A percentile compares a stretch with the other conserved stretches of the same genome.
Evolutionary conservation across 1,140 invertebrate genomes (phyloP).

Genomic region (Alviniconcha marisindica): DNA sequence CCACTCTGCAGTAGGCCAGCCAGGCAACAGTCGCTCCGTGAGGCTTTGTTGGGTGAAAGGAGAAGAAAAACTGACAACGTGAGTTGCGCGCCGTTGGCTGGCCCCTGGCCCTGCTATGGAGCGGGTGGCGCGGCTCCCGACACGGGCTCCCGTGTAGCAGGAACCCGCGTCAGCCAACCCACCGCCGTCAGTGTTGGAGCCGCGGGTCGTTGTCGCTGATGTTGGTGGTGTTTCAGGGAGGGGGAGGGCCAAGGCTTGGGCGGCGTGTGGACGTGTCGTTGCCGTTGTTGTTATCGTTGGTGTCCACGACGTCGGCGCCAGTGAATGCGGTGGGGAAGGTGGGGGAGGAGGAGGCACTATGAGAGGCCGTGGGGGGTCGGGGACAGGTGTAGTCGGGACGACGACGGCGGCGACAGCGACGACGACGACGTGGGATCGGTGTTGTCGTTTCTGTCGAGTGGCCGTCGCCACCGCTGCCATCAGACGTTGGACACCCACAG

Average conservation of each 20-base stretch:
- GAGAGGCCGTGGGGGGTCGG: conserved; percentile 28
- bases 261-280: background rate
- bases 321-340: background rate
- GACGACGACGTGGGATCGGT: background rate
- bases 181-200: conserved; percentile 20
- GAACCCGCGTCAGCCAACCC: no score
- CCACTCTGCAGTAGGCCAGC: no score
- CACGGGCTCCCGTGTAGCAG: no score
- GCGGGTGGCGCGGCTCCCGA: no score
- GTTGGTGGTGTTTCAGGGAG: conserved; percentile 23
- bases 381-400: background rate
- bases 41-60: no score
- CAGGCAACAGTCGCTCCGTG: no score
- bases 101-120: no score
- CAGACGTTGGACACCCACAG: conserved; percentile 24
- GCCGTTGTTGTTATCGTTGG: background rate
- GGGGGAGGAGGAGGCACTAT: conserved; percentile 20
- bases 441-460: conserved; percentile 10
- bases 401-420: no score
- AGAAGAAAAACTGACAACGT: no score
- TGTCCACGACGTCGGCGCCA: background rate
- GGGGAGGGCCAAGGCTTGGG: background rate
- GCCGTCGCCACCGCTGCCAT: background rate
- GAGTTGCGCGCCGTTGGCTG: no score
- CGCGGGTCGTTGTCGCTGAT: conserved; percentile 19